Evolutionary conservation across 2,113 vertebrate species (phyloP), one percentile per base, ranked within the genome.

Genomic region (Larimichthys polyactis): DNA sequence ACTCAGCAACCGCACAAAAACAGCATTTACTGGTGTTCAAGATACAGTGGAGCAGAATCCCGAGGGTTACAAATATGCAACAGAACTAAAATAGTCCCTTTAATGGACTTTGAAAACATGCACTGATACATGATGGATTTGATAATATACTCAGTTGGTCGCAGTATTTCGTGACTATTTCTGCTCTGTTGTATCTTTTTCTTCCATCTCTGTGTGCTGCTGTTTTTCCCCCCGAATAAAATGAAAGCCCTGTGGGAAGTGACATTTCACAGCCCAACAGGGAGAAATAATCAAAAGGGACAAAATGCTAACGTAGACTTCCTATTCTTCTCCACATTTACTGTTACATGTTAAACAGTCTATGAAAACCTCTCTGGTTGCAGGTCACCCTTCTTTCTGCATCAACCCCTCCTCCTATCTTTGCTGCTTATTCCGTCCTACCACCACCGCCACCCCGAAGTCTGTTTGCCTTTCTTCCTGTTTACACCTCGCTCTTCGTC

Each of bases 191-290:
- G 19, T 48, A 54, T 48, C 20, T 22, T 84, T 66, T 77, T 48
- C 46, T 36, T 55, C 17, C 40, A 40, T 78, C 52, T 60, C 64
- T 46, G 27, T 51, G 64, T 62, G 74, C 36, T 20, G 29, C 4
- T 0, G 19, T 71, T 71, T 63, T 40, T 27, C 3, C 19, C 19
- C 32, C 14, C 11, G 16, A 72, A 22, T 58, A 73, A 78, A 78
- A 82, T 1, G 22, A 17, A 59, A 70, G 27, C 69, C 85, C 83
- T 74, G 46, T 24, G 2, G 75, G 66, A 83, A 36, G 52, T 83
- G 86, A 78, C 84, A 90, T 87, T 86, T 87, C 80, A 79, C 68
- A 65, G 63, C 15, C 71, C 64, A 57, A 83, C 24, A 62, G 70
- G 43, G 19, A 64, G 11, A 84, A 71, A 82, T 40, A 72, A 87